Percentiles rank a stretch among this genome's conserved stretches.
These are phyloP conservation scores for Brachionus rubens DNA, from an alignment of 1,140 invertebrate species.

Conservation along the genomic window DNA sequence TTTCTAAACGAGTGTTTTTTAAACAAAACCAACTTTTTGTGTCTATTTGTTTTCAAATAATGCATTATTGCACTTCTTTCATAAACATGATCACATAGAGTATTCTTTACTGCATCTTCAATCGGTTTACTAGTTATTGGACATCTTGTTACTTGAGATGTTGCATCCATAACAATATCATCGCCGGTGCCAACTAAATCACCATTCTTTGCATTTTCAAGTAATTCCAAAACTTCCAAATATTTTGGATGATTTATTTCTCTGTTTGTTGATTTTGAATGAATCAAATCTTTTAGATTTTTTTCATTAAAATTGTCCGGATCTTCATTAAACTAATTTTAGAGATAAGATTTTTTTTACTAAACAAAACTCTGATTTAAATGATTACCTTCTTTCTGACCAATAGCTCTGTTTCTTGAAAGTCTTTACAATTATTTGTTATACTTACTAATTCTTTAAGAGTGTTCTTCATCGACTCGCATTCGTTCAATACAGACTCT, in stretches of 20 bases:
- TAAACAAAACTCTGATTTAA: background rate
- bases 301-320: constrained; percentile 15
- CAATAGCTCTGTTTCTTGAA: constrained; percentile 15
- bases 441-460: background rate
- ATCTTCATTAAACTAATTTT: background rate
- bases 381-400: background rate
- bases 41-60: background rate
- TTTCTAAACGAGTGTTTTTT: no score
- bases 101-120: constrained; percentile 1
- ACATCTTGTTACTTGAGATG: constrained; percentile 35
- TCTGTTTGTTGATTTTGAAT: background rate
- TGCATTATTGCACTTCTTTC: constrained; percentile 13
- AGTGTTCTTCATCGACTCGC: background rate
- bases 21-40: constrained; percentile 3
- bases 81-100: constrained; percentile 32
- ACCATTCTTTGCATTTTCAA: background rate
- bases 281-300: constrained; percentile 6
- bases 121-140: constrained; percentile 40
- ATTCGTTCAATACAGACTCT: background rate
- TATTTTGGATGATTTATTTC: background rate
- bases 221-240: background rate
- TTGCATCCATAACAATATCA: constrained; percentile 41
- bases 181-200: background rate
- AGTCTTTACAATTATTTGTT: background rate
- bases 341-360: background rate